Percentiles rank a stretch among this genome's conserved stretches.
phyloP scores from a whole-genome alignment of 2,797 vertebrate species.

The Coracias cyanogaster region DNA sequence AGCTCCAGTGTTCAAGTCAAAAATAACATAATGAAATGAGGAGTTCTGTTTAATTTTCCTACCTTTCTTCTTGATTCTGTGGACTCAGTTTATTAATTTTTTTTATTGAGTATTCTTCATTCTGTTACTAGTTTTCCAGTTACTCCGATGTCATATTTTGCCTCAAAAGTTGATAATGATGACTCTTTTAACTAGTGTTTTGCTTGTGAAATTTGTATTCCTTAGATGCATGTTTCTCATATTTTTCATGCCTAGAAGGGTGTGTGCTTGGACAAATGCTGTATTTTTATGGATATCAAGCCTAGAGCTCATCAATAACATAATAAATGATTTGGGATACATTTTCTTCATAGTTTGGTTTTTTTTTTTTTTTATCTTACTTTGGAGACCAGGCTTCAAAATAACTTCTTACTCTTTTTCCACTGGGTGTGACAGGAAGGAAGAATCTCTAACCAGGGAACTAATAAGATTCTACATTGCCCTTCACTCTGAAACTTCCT shows the following conservation, averaged over 20 bases:
- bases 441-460: neutral
- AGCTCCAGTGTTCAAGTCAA: neutral
- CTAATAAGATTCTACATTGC: neutral
- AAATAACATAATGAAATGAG: neutral
- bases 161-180: neutral
- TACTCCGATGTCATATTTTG: neutral
- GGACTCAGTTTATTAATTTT: neutral
- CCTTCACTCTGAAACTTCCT: neutral
- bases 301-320: neutral
- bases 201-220: neutral
- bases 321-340: neutral
- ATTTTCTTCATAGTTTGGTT: neutral
- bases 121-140: neutral
- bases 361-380: neutral
- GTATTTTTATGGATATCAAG: neutral
- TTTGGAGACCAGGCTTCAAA: neutral
- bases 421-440: neutral
- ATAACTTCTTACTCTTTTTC: neutral
- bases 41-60: neutral
- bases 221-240: neutral
- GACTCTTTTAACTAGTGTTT: neutral
- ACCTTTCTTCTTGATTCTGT: neutral
- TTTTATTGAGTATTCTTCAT: neutral
- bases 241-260: neutral
- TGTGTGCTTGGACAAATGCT: neutral